Conservation (phyloP, 2,113 vertebrate species). For the Pleuronectes platessa region DNA sequence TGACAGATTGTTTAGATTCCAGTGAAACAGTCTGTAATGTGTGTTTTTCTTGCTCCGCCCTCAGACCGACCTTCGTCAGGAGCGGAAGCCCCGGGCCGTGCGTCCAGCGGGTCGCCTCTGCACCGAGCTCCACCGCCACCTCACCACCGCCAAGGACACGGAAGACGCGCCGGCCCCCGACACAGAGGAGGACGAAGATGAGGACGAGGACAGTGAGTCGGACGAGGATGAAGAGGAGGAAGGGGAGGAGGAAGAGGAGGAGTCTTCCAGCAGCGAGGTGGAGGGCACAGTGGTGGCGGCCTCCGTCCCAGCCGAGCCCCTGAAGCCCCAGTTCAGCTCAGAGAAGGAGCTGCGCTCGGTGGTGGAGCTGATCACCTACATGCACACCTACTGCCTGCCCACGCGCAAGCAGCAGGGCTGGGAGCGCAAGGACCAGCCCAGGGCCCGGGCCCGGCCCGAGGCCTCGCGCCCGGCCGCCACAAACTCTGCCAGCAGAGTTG, state of each 20-base stretch:
- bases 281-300: conserved; percentile 37
- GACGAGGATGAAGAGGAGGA: conserved; percentile 80
- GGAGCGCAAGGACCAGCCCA: conserved; percentile 74
- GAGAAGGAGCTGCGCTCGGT: conserved; percentile 87
- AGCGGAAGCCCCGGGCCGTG: conserved; percentile 80
- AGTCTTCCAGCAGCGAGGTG: conserved; percentile 82
- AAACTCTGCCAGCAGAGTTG: conserved; percentile 69
- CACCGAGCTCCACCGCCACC: conserved; percentile 94
- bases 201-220: conserved; percentile 73
- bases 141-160: conserved; percentile 83
- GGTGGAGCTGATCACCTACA: conserved; percentile 96
- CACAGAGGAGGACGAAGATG: conserved; percentile 80
- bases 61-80: conserved; percentile 84
- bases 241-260: conserved; percentile 76
- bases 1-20: too few species aligned
- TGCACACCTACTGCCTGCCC: conserved; percentile 98
- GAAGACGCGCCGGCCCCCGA: conserved; percentile 69
- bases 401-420: conserved; percentile 85
- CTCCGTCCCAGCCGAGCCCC: conserved; percentile 21
- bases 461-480: conserved; percentile 40
- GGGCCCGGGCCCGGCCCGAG: conserved; percentile 63
- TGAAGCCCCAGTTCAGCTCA: conserved; percentile 77
- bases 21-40: not conserved
- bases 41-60: conserved; percentile 24
- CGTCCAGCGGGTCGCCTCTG: conserved; percentile 87